Base-by-base conservation (phyloP, 2,888 invertebrate species). In the Dicranocentrus wangi region DNA sequence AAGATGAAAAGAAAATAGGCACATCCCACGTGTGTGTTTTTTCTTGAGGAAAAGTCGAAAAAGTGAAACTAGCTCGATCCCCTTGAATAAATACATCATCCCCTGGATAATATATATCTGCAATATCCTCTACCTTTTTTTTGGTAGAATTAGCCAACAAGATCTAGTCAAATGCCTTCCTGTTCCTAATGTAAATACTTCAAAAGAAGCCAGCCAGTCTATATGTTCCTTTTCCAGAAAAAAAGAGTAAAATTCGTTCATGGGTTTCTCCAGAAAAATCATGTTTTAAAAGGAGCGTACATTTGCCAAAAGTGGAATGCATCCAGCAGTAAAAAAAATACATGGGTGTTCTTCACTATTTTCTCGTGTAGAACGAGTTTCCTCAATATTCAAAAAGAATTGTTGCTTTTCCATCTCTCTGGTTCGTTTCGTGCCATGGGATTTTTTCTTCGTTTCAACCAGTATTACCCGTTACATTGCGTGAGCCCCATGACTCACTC, bases 401-500 rank as follows among this genome's bases (percentile, higher is more conserved):
- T 53, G 76, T 76, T 76, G 75, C 73, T 73, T 73, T 32, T 32
- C 32, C 32, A 3, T 32, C 10, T 32, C 32, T 32, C 32, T 32
- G 10, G 32, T 10, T 32, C 65, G 23, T 63, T 53, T 65, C 65
- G 53, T 73, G 27, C 13, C 73, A 23, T 65, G 63, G 53, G 65
- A 72, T 61, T 72, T 72, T 28, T 68, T n/a, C 51, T 8, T 21
- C 43, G 21, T 66, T 23, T 66, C n/a, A n/a, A n/a, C 32, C 5
- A 32, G 32, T 10, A 7, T 32, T 32, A 10, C 32, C 3, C 10
- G 21, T 21, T 27, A 27, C 28, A 32, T 76, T 76, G 77, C 77
- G 69, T 77, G 77, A 77, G 77, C 28, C 19, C 51, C 28, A 76
- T 76, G 68, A 68, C 58, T 76, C 42, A 63, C 28, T 17, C 71